Conservation (phyloP, 2,797 vertebrate genomes). For the Phalanger gymnotis region DNA sequence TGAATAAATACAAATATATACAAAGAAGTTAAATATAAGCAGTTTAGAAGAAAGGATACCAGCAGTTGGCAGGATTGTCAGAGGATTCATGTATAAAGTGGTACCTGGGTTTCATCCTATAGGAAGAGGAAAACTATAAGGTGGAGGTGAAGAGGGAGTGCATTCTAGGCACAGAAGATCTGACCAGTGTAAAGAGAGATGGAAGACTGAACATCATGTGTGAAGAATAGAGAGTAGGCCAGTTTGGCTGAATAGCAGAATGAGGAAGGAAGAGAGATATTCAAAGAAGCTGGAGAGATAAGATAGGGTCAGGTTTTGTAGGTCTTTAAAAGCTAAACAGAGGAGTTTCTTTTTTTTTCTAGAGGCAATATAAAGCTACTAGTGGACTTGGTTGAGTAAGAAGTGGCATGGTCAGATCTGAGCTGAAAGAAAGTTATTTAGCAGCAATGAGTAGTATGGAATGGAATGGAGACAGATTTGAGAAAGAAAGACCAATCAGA, state of each 20-base stretch:
- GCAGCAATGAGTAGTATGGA: not conserved
- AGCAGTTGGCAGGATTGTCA: not conserved
- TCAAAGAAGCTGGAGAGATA: not conserved
- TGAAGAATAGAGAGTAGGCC: not conserved
- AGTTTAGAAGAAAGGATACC: not conserved
- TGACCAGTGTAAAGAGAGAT: not conserved
- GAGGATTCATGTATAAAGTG: not conserved
- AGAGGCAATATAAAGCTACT: not conserved
- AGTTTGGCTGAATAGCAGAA: not conserved
- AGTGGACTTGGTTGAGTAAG: not conserved
- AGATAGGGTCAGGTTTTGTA: not conserved
- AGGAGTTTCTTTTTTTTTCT: not conserved
- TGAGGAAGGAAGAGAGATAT: not conserved
- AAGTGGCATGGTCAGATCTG: not conserved
- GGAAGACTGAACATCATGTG: not conserved
- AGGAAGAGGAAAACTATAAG: not conserved
- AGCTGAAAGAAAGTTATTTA: slow-evolving; percentile 27
- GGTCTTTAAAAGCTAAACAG: not conserved
- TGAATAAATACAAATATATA: not conserved
- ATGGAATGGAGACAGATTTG: not conserved
- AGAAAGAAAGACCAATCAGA: not conserved
- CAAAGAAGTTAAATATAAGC: not conserved
- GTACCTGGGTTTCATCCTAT: not conserved
- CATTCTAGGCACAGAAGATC: not conserved
- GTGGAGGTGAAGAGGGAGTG: not conserved